Evolutionary conservation across 2,888 invertebrate species (phyloP), one percentile per base, ranked within the genome.

Genomic region (Agriopis marginaria): DNA sequence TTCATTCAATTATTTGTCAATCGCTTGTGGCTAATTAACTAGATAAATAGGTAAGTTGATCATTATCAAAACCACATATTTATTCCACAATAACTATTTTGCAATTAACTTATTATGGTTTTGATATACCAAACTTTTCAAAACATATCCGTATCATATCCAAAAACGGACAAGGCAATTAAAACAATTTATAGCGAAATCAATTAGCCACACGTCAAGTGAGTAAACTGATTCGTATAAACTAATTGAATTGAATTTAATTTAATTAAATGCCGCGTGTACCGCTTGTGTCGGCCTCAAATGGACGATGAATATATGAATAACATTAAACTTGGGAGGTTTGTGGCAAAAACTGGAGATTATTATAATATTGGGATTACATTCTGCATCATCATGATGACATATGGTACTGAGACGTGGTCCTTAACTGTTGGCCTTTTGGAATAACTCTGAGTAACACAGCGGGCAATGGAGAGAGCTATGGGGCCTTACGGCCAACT

Each of bases 221-320:
- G 69, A 47, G 54, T 66, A 63, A 71, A 72, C 70, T 68, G 72
- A 75, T 77, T 73, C 55, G 68, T 75, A 71, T 70, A 71, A 71
- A 64, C 61, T 70, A 74, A 76, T 75, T 76, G 68, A 71, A 74
- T 75, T 73, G 44, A 74, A 72, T 70, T 66, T 47, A 71, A 70
- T 70, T 50, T 53, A 67, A 59, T 63, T n/a, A n/a, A n/a, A n/a
- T n/a, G 42, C 61, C 55, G 50, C 60, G 45, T 51, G 60, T 39
- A 63, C 56, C 64, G 58, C 45, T 47, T 63, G 51, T n/a, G 63
- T 55, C 67, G 62, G n/a, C 47, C 51, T 59, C 55, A 66, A 75
- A 59, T 63, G 66, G 72, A 32, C 66, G 59, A 68, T 73, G 72
- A 72, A 75, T 75, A 75, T 67, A 69, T 75, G 68, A 72, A 64